Conservation (phyloP, 2,888 invertebrate genomes). For the Drosophila helvetica region DNA sequence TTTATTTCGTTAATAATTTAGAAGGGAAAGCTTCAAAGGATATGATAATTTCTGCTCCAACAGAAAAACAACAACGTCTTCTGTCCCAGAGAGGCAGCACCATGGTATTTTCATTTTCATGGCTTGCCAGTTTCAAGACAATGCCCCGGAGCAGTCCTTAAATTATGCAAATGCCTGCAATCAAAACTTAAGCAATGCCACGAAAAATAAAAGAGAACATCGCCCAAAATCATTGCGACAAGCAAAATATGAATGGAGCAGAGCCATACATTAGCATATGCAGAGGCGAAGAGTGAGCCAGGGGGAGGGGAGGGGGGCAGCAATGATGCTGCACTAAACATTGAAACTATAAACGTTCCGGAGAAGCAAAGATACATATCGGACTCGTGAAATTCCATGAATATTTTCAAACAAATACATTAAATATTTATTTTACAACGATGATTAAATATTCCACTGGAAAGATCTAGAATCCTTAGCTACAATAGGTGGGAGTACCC, state of each 20-base stretch:
- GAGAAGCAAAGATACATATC: too few relatives aligned
- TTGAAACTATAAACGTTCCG: slow-evolving; percentile 8
- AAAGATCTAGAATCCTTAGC: too few relatives aligned
- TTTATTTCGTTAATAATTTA: slow-evolving; percentile 78
- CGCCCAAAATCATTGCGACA: slow-evolving; percentile 69
- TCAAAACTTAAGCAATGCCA: slow-evolving; percentile 69
- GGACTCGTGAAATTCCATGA: too few relatives aligned
- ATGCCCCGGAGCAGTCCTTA: slow-evolving; percentile 49
- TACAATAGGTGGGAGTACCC: too few relatives aligned
- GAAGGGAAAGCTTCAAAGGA: slow-evolving; percentile 59
- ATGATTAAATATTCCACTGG: too few relatives aligned
- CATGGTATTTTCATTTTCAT: slow-evolving; percentile 61
- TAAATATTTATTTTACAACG: too few relatives aligned
- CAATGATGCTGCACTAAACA: slow-evolving; percentile 4
- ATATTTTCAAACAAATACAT: too few relatives aligned
- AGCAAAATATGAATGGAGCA: slow-evolving; percentile 68
- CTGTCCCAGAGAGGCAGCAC: not conserved
- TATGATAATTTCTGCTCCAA: slow-evolving; percentile 67
- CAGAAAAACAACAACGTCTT: slow-evolving; percentile 25
- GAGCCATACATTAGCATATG: slow-evolving; percentile 61
- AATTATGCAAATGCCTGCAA: slow-evolving; percentile 78
- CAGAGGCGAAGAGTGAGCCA: slow-evolving; percentile 14
- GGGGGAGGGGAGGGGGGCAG: not conserved
- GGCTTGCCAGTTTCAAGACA: slow-evolving; percentile 48
- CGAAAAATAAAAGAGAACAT: slow-evolving; percentile 33